Percentiles rank a stretch among this genome's conserved stretches.
Evolutionary conservation across 1,140 invertebrate genomes (phyloP).

Genomic region (Temnothorax longispinosus): DNA sequence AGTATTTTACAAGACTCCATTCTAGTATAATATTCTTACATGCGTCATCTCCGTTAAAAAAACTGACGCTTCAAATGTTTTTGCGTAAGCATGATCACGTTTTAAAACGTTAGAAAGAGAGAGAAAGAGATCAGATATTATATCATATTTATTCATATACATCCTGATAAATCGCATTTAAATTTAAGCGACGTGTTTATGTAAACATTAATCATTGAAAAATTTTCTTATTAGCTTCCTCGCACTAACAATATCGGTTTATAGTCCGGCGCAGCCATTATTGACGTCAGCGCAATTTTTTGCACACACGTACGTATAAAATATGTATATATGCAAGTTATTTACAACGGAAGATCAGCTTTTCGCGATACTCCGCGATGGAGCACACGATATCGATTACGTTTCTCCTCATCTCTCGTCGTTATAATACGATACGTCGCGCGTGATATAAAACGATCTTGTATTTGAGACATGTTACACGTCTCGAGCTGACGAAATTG

Average conservation of each 20-base stretch:
- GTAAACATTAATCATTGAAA: slow-evolving; percentile 11
- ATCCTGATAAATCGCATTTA: background rate
- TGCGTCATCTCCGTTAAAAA: slow-evolving; percentile 15
- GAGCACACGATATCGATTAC: background rate
- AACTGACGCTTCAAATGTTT: background rate
- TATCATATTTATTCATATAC: background rate
- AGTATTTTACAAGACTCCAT: background rate
- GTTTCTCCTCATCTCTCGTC: slow-evolving; percentile 21
- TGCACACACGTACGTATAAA: background rate
- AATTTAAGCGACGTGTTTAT: background rate
- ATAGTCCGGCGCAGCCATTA: background rate
- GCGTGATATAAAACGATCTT: slow-evolving; percentile 33
- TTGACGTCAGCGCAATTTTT: slow-evolving; percentile 37
- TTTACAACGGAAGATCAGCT: slow-evolving; percentile 14
- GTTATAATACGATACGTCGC: slow-evolving; percentile 6
- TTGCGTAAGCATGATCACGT: background rate
- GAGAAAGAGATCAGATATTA: background rate
- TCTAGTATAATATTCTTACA: background rate
- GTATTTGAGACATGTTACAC: slow-evolving; percentile 18
- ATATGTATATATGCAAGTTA: slow-evolving; percentile 12
- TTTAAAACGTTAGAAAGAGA: background rate
- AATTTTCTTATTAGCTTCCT: background rate
- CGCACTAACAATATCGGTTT: slow-evolving; percentile 13
- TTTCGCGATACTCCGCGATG: background rate
- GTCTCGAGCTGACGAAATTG: slow-evolving; percentile 38